phyloP scores from a whole-genome alignment of 2,888 invertebrate species.

The Syrista parreyssii region DNA sequence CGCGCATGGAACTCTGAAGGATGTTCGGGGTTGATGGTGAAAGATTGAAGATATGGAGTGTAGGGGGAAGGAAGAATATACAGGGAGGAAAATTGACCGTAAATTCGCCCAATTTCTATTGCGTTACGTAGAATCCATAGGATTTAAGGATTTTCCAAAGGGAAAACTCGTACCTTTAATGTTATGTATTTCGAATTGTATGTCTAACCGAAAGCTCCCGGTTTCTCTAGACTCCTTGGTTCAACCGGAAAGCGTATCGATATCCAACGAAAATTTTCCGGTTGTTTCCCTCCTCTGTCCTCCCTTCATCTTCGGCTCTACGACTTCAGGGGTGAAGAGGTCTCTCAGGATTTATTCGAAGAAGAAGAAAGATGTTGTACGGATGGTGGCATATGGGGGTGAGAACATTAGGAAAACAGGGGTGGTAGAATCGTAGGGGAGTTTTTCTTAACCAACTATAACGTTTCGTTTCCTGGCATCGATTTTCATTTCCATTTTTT shows the following conservation, averaged over 20 bases:
- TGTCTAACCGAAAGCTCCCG: not conserved
- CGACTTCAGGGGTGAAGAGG: not conserved
- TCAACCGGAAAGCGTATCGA: not conserved
- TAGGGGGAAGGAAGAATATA: not conserved
- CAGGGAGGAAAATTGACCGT: constrained; percentile 20
- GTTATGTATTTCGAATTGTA: not conserved
- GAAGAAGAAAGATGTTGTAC: not conserved
- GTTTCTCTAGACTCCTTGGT: not conserved
- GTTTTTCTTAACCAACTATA: not conserved
- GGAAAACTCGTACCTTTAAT: constrained; percentile 8
- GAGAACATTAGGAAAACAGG: not conserved
- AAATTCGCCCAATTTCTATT: constrained; percentile 39
- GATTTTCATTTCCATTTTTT: not conserved
- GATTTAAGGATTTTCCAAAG: constrained; percentile 30
- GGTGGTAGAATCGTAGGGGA: not conserved
- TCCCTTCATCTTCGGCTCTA: not conserved
- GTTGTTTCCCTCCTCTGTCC: not conserved
- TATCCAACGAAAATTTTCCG: not conserved
- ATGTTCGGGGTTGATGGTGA: not conserved
- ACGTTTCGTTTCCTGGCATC: not conserved
- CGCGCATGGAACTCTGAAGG: no score
- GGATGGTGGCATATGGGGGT: not conserved
- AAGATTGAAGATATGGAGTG: not conserved
- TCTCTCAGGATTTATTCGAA: not conserved
- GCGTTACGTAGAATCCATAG: constrained; percentile 26